These are phyloP conservation scores for Sylvilagus floridanus DNA, from an alignment of 2,797 vertebrate genomes.

Conservation along the genomic window DNA sequence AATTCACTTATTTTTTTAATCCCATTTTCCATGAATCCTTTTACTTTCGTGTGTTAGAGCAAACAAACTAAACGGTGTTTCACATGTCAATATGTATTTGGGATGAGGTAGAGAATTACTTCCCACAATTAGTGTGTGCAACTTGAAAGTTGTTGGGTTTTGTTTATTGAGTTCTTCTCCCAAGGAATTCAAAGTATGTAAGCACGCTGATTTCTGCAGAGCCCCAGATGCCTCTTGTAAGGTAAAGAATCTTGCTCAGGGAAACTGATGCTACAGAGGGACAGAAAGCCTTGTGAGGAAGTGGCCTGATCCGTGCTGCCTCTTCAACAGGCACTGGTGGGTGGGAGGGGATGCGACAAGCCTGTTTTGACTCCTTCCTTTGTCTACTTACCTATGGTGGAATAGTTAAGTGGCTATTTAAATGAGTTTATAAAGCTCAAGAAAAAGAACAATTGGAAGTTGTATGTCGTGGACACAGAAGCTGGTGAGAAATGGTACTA, in stretches of 20 bases:
- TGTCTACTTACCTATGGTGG: neutral
- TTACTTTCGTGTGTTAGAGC: neutral
- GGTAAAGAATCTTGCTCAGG: neutral
- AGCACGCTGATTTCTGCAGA: neutral
- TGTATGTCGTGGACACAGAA: neutral
- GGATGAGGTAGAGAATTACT: neutral
- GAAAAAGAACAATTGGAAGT: neutral
- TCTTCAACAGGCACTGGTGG: neutral
- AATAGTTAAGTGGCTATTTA: conserved; percentile 39
- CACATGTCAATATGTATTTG: neutral
- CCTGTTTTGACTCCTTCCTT: neutral
- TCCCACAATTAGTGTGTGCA: neutral
- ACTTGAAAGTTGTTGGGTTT: neutral
- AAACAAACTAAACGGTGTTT: conserved; percentile 24
- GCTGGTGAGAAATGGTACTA: neutral
- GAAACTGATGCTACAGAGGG: neutral
- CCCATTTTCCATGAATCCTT: too few species aligned
- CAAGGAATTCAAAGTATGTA: neutral
- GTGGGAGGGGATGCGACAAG: neutral
- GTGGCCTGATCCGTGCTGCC: neutral
- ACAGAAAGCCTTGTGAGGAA: neutral
- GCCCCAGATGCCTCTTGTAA: neutral
- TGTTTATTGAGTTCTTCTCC: neutral
- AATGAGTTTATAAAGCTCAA: conserved; percentile 55
- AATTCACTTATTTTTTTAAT: too few species aligned